These are phyloP conservation scores for Gymnoscelis rufifasciata DNA, from an alignment of 2,888 invertebrate species.

Conservation along the genomic window DNA sequence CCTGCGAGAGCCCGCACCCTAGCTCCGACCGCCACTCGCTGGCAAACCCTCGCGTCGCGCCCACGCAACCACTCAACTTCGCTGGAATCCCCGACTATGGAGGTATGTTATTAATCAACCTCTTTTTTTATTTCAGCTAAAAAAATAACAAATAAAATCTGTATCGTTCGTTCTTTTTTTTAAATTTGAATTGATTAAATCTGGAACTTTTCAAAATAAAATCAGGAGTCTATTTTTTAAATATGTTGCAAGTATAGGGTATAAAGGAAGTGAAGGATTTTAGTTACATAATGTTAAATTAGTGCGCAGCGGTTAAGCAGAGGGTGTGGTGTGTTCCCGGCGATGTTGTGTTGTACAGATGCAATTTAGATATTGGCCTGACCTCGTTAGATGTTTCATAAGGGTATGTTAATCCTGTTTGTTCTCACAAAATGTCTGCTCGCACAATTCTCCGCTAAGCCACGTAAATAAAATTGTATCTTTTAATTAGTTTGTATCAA, in stretches of 20 bases:
- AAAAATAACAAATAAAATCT: too few species aligned
- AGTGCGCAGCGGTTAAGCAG: constrained; percentile 38
- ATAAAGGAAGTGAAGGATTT: constrained; percentile 6
- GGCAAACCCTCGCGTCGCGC: constrained; percentile 27
- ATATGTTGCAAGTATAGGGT: neutral
- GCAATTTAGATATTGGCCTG: constrained; percentile 10
- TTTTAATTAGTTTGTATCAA: too few species aligned
- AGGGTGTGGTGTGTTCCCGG: constrained; percentile 12
- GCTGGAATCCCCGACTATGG: constrained; percentile 1
- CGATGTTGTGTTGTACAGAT: constrained; percentile 9
- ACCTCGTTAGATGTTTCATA: constrained; percentile 7
- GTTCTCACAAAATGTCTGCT: too few species aligned
- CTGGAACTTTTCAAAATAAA: neutral
- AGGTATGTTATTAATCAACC: neutral
- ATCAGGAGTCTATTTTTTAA: neutral
- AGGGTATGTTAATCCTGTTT: neutral
- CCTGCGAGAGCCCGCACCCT: constrained; percentile 33
- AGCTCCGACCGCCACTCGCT: constrained; percentile 32
- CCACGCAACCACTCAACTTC: constrained; percentile 4
- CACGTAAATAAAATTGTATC: too few species aligned
- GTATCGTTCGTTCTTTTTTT: neutral
- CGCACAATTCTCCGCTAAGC: too few species aligned
- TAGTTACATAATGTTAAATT: constrained; percentile 39
- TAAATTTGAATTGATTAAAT: neutral
- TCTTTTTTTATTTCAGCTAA: neutral